phyloP scores from a whole-genome alignment of 2,797 vertebrate genomes.

The Eupleurogrammus muticus region DNA sequence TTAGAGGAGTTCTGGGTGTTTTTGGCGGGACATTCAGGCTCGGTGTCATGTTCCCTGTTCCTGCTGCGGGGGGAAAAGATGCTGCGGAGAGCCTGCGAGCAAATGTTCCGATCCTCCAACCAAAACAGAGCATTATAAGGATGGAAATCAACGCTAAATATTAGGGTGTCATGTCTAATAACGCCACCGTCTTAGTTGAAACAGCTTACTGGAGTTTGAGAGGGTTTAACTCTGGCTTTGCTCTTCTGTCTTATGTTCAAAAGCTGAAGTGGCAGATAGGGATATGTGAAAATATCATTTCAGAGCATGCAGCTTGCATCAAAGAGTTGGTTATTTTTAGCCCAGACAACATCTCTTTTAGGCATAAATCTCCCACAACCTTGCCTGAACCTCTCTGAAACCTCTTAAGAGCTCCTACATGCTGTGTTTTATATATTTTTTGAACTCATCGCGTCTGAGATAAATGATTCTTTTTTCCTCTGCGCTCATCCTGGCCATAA shows the following conservation, averaged over 20 bases:
- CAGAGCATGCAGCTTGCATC: slow-evolving; percentile 55
- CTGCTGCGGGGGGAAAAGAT: slow-evolving; percentile 43
- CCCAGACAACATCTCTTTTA: slow-evolving; percentile 34
- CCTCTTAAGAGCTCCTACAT: slow-evolving; percentile 48
- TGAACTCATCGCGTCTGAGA: slow-evolving; percentile 44
- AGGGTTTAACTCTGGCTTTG: slow-evolving; percentile 30
- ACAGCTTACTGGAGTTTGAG: slow-evolving; percentile 41
- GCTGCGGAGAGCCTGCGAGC: slow-evolving; percentile 34
- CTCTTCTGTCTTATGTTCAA: slow-evolving; percentile 18
- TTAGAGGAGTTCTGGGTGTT: slow-evolving; percentile 50
- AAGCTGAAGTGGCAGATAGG: slow-evolving; percentile 43
- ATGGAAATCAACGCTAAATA: slow-evolving; percentile 66
- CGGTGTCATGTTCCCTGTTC: slow-evolving; percentile 66
- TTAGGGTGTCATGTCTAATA: slow-evolving; percentile 61
- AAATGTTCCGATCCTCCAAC: slow-evolving; percentile 56
- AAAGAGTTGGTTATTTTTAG: slow-evolving; percentile 67
- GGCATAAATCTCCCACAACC: slow-evolving; percentile 72
- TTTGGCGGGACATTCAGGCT: slow-evolving; percentile 53
- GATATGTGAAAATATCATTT: slow-evolving; percentile 56
- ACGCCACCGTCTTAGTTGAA: slow-evolving; percentile 45
- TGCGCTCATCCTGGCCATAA: slow-evolving; percentile 44
- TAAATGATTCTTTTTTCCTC: slow-evolving; percentile 62
- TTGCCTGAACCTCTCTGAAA: slow-evolving; percentile 54
- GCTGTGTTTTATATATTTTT: slow-evolving; percentile 11
- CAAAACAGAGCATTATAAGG: slow-evolving; percentile 57